Evolutionary conservation across 2,113 vertebrate species (phyloP).

Genomic region (Xiphorhynchus elegans): DNA sequence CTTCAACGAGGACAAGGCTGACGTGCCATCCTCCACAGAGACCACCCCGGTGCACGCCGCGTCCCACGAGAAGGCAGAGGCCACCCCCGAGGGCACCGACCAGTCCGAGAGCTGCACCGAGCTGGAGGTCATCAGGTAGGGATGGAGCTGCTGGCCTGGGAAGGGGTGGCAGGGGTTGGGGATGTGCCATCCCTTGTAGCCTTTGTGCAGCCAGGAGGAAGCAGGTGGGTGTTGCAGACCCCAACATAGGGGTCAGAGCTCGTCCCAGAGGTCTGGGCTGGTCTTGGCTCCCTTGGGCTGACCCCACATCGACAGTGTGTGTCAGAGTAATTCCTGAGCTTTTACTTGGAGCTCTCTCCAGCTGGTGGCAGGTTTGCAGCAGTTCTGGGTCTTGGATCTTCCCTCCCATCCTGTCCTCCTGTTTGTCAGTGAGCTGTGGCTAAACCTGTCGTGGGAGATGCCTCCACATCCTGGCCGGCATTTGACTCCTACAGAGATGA

Average conservation of each 20-base stretch:
- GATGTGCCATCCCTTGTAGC: not conserved
- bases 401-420: rapidly evolving
- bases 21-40: constrained; percentile 79
- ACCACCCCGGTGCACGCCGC: constrained; percentile 85
- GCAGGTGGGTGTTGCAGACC: not conserved
- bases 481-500: not conserved
- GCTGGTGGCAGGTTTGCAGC: constrained; percentile 31
- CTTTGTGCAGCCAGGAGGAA: not conserved
- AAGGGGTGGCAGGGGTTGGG: rapidly evolving
- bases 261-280: not conserved
- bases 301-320: not conserved
- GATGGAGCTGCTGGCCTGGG: not conserved
- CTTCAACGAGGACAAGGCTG: constrained; percentile 84
- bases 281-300: not conserved
- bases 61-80: constrained; percentile 45
- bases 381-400: not conserved
- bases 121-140: constrained; percentile 95
- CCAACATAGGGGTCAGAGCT: not conserved
- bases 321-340: rapidly evolving
- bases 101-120: constrained; percentile 75
- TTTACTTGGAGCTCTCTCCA: not conserved
- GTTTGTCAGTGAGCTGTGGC: not conserved
- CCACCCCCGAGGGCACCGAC: constrained; percentile 68
- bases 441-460: not conserved
- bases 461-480: not conserved